Evolutionary conservation across 2,888 invertebrate species (phyloP).

Genomic region (Eupithecia abbreviata): DNA sequence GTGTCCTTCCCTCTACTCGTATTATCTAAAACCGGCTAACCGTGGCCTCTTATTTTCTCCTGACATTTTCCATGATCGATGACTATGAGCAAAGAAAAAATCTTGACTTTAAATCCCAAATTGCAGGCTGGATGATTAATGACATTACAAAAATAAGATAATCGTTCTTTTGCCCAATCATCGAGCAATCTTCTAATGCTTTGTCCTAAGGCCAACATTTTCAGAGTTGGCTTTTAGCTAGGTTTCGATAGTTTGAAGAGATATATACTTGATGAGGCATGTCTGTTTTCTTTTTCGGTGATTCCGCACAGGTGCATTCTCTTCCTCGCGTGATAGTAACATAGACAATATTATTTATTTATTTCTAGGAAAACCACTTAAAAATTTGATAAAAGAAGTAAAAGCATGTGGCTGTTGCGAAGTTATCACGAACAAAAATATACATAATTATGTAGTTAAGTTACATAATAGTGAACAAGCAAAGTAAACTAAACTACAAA

Average conservation of each 20-base stretch:
- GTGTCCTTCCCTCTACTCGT: background rate
- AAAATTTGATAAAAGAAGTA: too few relatives aligned
- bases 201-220: conserved; percentile 11
- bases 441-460: too few relatives aligned
- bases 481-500: too few relatives aligned
- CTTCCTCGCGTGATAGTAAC: background rate
- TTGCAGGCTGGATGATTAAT: conserved; percentile 36
- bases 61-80: conserved; percentile 37
- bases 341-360: background rate
- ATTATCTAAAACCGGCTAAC: conserved; percentile 25
- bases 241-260: background rate
- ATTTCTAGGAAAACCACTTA: too few relatives aligned
- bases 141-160: conserved; percentile 37
- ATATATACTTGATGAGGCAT: too few relatives aligned
- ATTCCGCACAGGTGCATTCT: background rate
- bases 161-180: conserved; percentile 31
- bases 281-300: too few relatives aligned
- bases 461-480: too few relatives aligned
- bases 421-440: too few relatives aligned
- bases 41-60: conserved; percentile 26
- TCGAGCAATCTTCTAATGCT: conserved; percentile 33
- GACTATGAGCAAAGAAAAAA: conserved; percentile 24
- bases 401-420: too few relatives aligned
- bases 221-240: background rate
- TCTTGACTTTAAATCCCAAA: conserved; percentile 32